Evolutionary conservation across 2,113 vertebrate species (phyloP).

Genomic region (Petrocephalus zakoni): DNA sequence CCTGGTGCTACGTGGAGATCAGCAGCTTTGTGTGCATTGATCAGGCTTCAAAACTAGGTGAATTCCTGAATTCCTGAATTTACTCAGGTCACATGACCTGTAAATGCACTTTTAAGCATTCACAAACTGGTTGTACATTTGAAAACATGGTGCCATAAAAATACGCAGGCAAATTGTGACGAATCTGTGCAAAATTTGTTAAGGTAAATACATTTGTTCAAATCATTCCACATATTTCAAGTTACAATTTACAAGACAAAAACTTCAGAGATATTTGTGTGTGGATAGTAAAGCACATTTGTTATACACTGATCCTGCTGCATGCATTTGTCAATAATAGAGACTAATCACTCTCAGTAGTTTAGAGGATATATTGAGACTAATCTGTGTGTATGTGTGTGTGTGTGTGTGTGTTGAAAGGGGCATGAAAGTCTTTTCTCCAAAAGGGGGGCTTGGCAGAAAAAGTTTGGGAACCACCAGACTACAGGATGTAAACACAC

Average conservation of each 20-base stretch:
- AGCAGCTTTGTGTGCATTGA: neutral
- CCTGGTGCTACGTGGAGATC: neutral
- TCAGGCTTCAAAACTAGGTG: neutral
- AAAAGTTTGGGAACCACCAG: too few relatives aligned
- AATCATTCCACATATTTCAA: neutral
- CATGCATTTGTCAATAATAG: too few relatives aligned
- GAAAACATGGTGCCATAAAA: neutral
- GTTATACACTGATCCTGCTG: too few relatives aligned
- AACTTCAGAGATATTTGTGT: too few relatives aligned
- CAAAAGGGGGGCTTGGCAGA: too few relatives aligned
- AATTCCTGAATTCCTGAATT: neutral
- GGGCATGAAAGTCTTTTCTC: too few relatives aligned
- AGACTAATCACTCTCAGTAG: too few relatives aligned
- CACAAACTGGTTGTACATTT: neutral
- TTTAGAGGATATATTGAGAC: too few relatives aligned
- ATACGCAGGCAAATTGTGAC: neutral
- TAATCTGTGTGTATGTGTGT: too few relatives aligned
- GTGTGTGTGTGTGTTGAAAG: too few relatives aligned
- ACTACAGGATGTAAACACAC: too few relatives aligned
- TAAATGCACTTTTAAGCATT: neutral
- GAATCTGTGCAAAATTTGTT: neutral
- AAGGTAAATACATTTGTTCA: neutral
- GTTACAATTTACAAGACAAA: neutral
- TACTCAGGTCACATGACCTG: neutral
- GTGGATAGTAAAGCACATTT: too few relatives aligned